Conservation (phyloP, 2,797 vertebrate genomes). For the Sparus aurata region DNA sequence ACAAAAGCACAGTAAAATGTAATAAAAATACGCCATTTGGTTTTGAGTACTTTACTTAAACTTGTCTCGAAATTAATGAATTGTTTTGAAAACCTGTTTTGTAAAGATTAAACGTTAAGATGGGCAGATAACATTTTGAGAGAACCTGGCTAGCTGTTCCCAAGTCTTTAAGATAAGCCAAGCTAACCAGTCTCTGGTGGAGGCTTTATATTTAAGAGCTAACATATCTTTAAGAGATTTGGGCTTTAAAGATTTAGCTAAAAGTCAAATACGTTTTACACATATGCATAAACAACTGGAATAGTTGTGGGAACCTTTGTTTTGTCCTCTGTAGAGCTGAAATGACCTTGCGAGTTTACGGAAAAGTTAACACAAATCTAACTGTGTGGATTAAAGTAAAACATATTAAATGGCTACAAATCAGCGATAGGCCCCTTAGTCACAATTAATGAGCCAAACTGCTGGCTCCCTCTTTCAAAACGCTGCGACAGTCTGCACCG, state of each 20-base stretch:
- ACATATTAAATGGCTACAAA: slow-evolving; percentile 50
- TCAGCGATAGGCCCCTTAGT: slow-evolving; percentile 47
- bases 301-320: not conserved
- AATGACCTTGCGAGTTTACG: slow-evolving; percentile 7
- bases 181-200: too few species aligned
- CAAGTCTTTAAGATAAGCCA: too few species aligned
- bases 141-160: too few species aligned
- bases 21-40: not conserved
- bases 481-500: slow-evolving; percentile 56
- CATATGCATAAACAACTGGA: too few species aligned
- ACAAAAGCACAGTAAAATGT: not conserved
- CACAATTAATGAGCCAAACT: slow-evolving; percentile 65
- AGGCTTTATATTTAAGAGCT: too few species aligned
- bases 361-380: slow-evolving; percentile 22
- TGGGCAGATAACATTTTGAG: too few species aligned
- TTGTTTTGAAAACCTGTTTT: not conserved
- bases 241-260: too few species aligned
- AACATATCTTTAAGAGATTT: too few species aligned
- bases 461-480: slow-evolving; percentile 54
- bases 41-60: not conserved
- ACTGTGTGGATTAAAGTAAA: slow-evolving; percentile 20
- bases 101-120: too few species aligned
- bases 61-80: not conserved
- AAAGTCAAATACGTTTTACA: too few species aligned
- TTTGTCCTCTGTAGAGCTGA: not conserved